Evolutionary conservation across 2,797 vertebrate genomes (phyloP), one percentile per base, ranked within the genome.

Genomic region (Rhabdophis nuchalis): DNA sequence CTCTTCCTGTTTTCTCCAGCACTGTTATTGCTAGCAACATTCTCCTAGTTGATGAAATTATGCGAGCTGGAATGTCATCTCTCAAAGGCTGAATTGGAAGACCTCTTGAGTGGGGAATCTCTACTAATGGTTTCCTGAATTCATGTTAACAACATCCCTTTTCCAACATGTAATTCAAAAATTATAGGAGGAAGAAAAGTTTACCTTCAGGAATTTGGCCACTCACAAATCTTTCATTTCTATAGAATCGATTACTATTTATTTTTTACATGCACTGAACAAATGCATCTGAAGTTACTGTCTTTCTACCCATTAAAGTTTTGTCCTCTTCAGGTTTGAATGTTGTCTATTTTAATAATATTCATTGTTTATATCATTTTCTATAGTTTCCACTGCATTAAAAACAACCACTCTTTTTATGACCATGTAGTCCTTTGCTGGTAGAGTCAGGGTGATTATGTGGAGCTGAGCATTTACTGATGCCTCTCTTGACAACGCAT

Each of bases 21-120:
- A 99, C 99, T 0, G 98, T 99, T 89, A 99, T 99, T 1, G 99
- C 99, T 90, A 99, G 98, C 97, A 99, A 99, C 97, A 99, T 99
- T 94, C 98, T 99, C 93, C 93, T 99, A 96, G 99, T 99, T 86
- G 99, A 99, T 93, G 99, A 99, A 97, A 99, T 99, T 92, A 99
- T 99, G 99, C 97, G 98, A 95, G 99, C 99, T 56, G 99, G 99
- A 89, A 98, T 99, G 99, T 99, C 99, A 10, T 99, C 99, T 77
- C 98, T 99, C 23, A 99, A 98, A 96, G 98, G 98, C 93, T 99
- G 98, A 99, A 94, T 4, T 52, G 93, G 85, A 57, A n/a, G 58
- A 89, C 27, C 23, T 58, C 85, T 89, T 89, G 14, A 0, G 88
- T 14, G 2, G 85, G 20, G 61, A 36, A 92, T 89, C 82, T 92